Evolutionary conservation across 2,113 vertebrate species (phyloP), one percentile per base, ranked within the genome.

Genomic region (Delphinus delphis): DNA sequence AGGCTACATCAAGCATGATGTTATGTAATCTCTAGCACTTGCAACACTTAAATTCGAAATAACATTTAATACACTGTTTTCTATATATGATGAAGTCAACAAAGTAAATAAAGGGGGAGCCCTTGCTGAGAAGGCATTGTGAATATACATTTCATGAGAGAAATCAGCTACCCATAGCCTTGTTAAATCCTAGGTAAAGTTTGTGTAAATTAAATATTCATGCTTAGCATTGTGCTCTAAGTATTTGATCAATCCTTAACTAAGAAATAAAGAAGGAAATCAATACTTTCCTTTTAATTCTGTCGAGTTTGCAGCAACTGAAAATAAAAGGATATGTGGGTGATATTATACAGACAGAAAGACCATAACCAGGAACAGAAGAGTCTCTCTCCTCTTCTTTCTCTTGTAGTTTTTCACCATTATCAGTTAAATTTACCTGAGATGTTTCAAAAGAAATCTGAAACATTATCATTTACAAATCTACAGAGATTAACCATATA

Each of bases 141-240:
- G 85, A 94, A 92, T 82, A 62, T 74, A 79, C 93, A 97, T 94
- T 98, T 95, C 95, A 94, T 44, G 62, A 96, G 82, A 97, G 92
- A 98, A 95, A 89, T 71, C n/a, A 90, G 76, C 31, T 65, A 93
- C 55, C 11, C 28, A 63, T 93, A 93, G 96, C 89, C 90, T 97
- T 79, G 26, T 88, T 98, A 97, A 98, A 97, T 97, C 81, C 81
- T 93, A 97, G 55, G 87, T 86, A 94, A 98, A 97, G 83, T 97
- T 97, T 95, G 95, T 93, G 94, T 90, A 98, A 98, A 98, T 98
- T 97, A 98, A 98, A 97, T 97, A 98, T 98, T 98, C 94, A 98
- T 93, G 80, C 14, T 36, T 95, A 97, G 90, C 91, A 97, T 96
- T 97, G 84, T 95, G 90, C 73, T 93, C 81, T 53, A 96, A 97